phyloP scores from a whole-genome alignment of 2,113 vertebrate species.

The Cyrtonyx montezumae region DNA sequence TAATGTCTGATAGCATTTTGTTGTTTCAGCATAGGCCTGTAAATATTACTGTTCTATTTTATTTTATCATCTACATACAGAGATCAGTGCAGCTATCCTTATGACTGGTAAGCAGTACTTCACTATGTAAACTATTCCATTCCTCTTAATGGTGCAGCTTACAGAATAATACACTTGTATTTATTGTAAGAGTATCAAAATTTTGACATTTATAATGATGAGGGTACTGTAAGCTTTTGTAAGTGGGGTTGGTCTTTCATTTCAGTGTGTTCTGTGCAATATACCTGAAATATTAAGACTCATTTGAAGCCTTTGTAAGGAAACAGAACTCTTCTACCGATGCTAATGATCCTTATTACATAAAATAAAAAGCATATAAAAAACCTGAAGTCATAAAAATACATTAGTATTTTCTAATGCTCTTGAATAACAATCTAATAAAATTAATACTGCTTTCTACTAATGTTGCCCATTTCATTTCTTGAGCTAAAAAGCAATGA shows the following conservation, averaged over 20 bases:
- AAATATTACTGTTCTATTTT: background rate
- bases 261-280: background rate
- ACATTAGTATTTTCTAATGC: conserved; percentile 10
- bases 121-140: background rate
- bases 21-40: conserved; percentile 7
- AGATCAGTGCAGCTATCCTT: background rate
- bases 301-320: background rate
- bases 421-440: conserved; percentile 45
- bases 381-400: background rate
- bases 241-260: background rate
- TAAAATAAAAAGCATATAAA: conserved; percentile 14
- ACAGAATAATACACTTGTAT: conserved; percentile 7
- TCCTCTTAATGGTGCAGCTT: background rate
- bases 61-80: background rate
- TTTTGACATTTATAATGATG: background rate
- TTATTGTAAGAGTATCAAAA: background rate
- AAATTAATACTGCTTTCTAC: conserved; percentile 28
- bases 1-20: conserved; percentile 4
- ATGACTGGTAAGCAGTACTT: background rate
- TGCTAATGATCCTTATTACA: conserved; percentile 28
- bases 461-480: background rate
- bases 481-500: conserved; percentile 11
- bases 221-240: background rate
- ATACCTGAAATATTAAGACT: background rate
- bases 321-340: background rate